phyloP scores from a whole-genome alignment of 2,888 invertebrate species.

The Chalcosyrphus nemorum region DNA sequence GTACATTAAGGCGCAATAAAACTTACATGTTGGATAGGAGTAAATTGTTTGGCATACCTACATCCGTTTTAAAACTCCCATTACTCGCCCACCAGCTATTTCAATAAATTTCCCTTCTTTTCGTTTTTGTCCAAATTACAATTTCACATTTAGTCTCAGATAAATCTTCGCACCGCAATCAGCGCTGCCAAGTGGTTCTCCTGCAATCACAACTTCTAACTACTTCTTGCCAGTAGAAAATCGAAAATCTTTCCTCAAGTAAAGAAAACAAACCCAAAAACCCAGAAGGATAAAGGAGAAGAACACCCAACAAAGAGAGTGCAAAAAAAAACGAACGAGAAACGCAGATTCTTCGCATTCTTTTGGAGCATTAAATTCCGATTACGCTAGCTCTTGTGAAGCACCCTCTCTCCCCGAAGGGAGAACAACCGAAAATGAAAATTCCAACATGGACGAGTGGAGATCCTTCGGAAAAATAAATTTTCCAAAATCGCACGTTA shows the following conservation, averaged over 20 bases:
- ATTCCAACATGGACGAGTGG: conserved; percentile 61
- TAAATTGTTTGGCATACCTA: too few species aligned
- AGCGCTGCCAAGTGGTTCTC: conserved; percentile 56
- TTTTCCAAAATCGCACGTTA: conserved; percentile 59
- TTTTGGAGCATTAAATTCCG: conserved; percentile 65
- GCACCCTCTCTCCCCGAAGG: neutral
- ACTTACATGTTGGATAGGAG: too few species aligned
- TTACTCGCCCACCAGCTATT: neutral
- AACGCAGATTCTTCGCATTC: conserved; percentile 59
- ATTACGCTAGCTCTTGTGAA: too few species aligned
- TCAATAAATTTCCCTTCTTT: conserved; percentile 47
- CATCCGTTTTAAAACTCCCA: conserved; percentile 1
- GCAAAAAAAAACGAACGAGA: conserved; percentile 17
- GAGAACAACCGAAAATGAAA: conserved; percentile 44
- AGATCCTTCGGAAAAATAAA: conserved; percentile 39
- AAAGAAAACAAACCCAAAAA: neutral
- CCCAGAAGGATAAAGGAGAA: conserved; percentile 14
- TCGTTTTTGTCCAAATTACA: conserved; percentile 41
- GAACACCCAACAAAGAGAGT: neutral
- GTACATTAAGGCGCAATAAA: too few species aligned
- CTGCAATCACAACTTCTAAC: conserved; percentile 51
- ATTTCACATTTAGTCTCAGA: conserved; percentile 34
- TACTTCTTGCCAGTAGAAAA: conserved; percentile 24
- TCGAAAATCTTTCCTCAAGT: neutral
- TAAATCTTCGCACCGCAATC: conserved; percentile 60